Base-by-base conservation (phyloP, 2,797 vertebrate genomes). In the Anas georgica region DNA sequence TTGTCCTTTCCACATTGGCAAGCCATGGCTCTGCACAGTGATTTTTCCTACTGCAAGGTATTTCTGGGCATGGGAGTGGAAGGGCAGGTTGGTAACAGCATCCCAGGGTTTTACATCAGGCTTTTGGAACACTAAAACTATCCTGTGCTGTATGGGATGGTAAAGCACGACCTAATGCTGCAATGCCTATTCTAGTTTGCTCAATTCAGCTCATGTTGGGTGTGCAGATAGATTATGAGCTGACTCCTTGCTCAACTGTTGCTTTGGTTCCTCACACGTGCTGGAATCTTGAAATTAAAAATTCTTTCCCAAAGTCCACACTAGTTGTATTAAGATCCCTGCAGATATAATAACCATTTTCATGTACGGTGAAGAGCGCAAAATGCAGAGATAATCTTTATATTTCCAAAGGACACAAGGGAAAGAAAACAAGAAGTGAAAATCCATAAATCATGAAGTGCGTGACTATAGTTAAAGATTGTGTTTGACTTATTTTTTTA, bases 181-280 rank as follows among this genome's bases (percentile, higher is more conserved):
- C 69, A 83, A 81, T 22, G 83, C 22, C 25, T 70, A 22, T 74
- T 88, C 58, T 72, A 78, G 83, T 67, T 83, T 93, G 33, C 28
- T 80, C 78, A 70, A 70, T 83, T 91, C n/a, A 75, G 2, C 22
- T 87, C 13, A 37, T 20, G 12, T n/a, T 81, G 58, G 11, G 22
- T 75, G 45, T 54, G 45, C 62, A 77, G 64, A 16, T 68, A 89
- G 21, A 62, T 67, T 67, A 89, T 74, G n/a, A 68, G 11, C 17
- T 68, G 73, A 39, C 58, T 91, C 39, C 46, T 87, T 92, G 52
- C n/a, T 86, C 9, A 41, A 63, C 43, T 48, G 7, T 69, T 94
- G 39, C 12, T 74, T 85, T 77, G 6, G 11, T 67, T 90, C 77
- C 60, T 81, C 26, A 75, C 12, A 52, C 3, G 12, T 11, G 18